Percentiles rank a stretch among this genome's conserved stretches.
Evolutionary conservation across 2,888 invertebrate species (phyloP).

Genomic region (Halocaridina rubra): DNA sequence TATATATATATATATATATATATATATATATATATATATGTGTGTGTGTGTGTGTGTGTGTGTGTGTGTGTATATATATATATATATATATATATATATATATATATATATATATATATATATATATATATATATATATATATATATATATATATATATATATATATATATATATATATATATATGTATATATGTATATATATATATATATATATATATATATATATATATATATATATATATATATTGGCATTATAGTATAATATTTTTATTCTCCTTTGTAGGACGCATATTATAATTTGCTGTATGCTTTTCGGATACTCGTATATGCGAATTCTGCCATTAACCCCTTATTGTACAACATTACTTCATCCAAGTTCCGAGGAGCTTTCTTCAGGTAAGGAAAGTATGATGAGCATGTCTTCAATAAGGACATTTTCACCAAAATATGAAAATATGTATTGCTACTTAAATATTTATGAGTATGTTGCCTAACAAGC

Average conservation of each 20-base stretch:
- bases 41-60: background rate
- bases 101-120: background rate
- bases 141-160: background rate
- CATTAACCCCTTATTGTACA: conserved; percentile 89
- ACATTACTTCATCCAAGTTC: conserved; percentile 91
- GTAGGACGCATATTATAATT: conserved; percentile 82
- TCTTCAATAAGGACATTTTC: too few relatives aligned
- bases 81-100: background rate
- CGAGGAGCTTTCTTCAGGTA: conserved; percentile 69
- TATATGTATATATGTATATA: background rate
- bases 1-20: background rate
- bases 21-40: background rate
- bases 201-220: background rate
- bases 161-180: background rate
- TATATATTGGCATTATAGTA: too few relatives aligned
- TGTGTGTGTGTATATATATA: background rate
- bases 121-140: background rate
- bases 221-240: background rate
- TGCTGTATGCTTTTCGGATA: conserved; percentile 85
- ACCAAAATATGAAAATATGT: too few relatives aligned
- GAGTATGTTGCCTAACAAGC: too few relatives aligned
- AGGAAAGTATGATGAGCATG: too few relatives aligned
- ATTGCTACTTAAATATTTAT: too few relatives aligned
- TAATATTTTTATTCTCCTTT: background rate
- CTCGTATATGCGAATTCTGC: conserved; percentile 92